Evolutionary conservation across 2,113 vertebrate genomes (phyloP).

Genomic region (Cyprinodon tularosa): DNA sequence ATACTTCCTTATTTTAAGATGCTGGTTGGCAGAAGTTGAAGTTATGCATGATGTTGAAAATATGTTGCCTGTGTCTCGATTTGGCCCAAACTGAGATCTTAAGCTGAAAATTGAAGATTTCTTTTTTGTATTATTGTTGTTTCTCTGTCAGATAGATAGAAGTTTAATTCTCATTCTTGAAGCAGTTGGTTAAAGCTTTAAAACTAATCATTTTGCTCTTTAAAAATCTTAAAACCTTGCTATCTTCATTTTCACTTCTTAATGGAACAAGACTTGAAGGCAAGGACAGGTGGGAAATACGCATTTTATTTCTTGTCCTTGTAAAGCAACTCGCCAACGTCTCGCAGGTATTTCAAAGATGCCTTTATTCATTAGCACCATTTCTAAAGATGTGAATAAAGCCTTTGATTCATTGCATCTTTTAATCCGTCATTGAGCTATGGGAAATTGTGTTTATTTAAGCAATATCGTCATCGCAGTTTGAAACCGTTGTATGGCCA

Average conservation of each 20-base stretch:
- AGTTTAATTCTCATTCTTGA: not conserved
- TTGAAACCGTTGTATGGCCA: too few relatives aligned
- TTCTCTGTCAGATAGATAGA: not conserved
- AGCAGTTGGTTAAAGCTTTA: not conserved
- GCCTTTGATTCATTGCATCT: not conserved
- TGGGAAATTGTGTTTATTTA: too few relatives aligned
- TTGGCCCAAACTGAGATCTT: not conserved
- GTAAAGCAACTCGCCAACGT: not conserved
- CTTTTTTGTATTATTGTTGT: not conserved
- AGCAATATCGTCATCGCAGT: too few relatives aligned
- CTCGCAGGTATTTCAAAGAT: not conserved
- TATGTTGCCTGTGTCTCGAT: not conserved
- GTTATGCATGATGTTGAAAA: not conserved
- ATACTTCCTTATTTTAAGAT: conserved; percentile 23
- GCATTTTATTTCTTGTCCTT: too few relatives aligned
- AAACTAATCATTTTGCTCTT: not conserved
- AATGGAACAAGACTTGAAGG: not conserved
- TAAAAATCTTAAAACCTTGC: not conserved
- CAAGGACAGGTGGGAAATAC: not conserved
- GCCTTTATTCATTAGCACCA: not conserved
- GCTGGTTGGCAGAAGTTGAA: not conserved
- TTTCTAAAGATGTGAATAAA: not conserved
- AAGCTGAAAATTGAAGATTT: not conserved
- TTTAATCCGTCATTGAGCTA: not conserved
- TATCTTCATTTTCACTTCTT: not conserved